Base-by-base conservation (phyloP, 2,113 vertebrate species). In the Cervus canadensis region DNA sequence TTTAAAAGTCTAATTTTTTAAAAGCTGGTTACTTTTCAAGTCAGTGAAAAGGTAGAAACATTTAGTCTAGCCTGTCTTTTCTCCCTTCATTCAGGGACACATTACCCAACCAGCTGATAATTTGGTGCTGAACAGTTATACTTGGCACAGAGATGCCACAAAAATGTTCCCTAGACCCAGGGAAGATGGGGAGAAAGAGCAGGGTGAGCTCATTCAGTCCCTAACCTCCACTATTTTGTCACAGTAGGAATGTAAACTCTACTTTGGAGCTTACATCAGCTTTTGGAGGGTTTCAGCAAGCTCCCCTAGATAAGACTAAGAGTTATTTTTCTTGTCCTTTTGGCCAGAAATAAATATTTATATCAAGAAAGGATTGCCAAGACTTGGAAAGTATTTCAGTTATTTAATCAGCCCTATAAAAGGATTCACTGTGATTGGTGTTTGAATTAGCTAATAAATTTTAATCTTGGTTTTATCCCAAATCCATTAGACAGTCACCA, bases 291-390 rank as follows among this genome's bases (percentile, higher is more conserved):
- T 95, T 97, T 92, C 59, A 97, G 5, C 71, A 95, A 87, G 52
- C 81, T 85, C 67, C 62, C 59, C 52, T 85, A 91, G 92, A 97
- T 96, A 97, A 96, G 52, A 79, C 50, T 50, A 84, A n/a, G 48
- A 59, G 54, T 94, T 97, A 93, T 94, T 98, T 98, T 90, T 94
- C 90, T 95, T 93, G 95, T 94, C 88, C 76, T 90, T 97, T 94
- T 94, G 54, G 62, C 87, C 88, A 97, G 87, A 98, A 97, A 93
- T 97, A 98, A 97, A 98, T 97, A 98, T 98, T 98, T 98, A 96
- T 95, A 96, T 87, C 89, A 89, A 96, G 89, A 85, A 95, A 97
- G 74, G 64, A 64, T 94, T 96, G 95, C 97, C 96, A 98, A 95
- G 94, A 87, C 86, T 97, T 94, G 82, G 52, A 91, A 97, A 97